A percentile compares a stretch with the other conserved stretches of the same genome.
Conservation (phyloP, 1,140 invertebrate species). For the Pseudobourletiella spinata region DNA sequence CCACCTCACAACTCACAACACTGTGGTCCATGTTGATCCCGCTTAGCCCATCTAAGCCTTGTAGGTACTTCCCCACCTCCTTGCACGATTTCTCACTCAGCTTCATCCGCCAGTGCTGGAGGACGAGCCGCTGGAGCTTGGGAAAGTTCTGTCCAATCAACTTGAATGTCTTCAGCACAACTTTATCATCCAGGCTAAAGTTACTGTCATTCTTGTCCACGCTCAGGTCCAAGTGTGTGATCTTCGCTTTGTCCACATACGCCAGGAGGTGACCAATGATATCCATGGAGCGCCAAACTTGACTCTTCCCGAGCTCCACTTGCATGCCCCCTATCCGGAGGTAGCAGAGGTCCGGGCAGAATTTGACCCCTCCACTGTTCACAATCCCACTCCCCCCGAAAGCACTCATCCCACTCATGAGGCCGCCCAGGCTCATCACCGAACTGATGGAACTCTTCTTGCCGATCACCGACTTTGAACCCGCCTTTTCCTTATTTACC, state of each 20-base stretch:
- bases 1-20: slow-evolving; percentile 1
- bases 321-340: slow-evolving; percentile 31
- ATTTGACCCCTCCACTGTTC: slow-evolving; percentile 5
- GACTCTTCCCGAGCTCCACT: slow-evolving; percentile 25
- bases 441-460: slow-evolving; percentile 23
- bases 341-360: slow-evolving; percentile 21
- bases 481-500: slow-evolving; percentile 11
- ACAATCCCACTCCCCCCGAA: neutral
- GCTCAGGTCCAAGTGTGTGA: slow-evolving; percentile 33
- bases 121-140: slow-evolving; percentile 26
- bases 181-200: slow-evolving; percentile 23
- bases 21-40: slow-evolving; percentile 27
- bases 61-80: slow-evolving; percentile 19
- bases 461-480: neutral
- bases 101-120: slow-evolving; percentile 27
- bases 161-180: slow-evolving; percentile 26
- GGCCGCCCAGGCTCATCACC: slow-evolving; percentile 11
- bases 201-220: slow-evolving; percentile 22
- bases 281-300: slow-evolving; percentile 24
- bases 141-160: slow-evolving; percentile 19
- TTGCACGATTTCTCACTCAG: slow-evolving; percentile 21
- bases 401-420: too few species aligned
- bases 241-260: slow-evolving; percentile 27
- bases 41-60: slow-evolving; percentile 10
- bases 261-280: slow-evolving; percentile 23